Conservation (phyloP, 2,113 vertebrate genomes). For the Pedionomus torquatus region DNA sequence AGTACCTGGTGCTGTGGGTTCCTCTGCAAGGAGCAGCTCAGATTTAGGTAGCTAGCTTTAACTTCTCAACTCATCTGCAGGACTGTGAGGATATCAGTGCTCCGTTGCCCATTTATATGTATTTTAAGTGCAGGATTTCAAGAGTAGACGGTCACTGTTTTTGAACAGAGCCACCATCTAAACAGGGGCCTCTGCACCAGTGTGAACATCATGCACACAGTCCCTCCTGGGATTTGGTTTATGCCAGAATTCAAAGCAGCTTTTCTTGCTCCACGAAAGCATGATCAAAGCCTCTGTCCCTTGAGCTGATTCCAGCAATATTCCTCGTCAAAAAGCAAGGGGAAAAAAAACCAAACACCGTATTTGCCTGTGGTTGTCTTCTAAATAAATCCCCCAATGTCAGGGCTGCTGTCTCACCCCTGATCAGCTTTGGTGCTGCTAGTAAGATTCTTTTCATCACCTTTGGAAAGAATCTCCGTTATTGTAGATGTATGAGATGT, state of each 20-base stretch:
- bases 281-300: slow-evolving; percentile 46
- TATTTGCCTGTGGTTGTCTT: slow-evolving; percentile 52
- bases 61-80: neutral
- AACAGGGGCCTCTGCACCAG: neutral
- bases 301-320: slow-evolving; percentile 40
- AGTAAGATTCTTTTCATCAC: neutral
- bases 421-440: neutral
- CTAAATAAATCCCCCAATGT: slow-evolving; percentile 44
- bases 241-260: slow-evolving; percentile 46
- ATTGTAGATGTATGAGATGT: slow-evolving; percentile 17
- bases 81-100: neutral
- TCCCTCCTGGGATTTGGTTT: neutral
- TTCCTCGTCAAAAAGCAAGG: slow-evolving; percentile 43
- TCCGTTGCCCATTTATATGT: neutral
- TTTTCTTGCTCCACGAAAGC: neutral
- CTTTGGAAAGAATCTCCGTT: neutral
- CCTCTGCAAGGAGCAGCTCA: neutral
- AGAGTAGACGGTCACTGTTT: rapidly evolving
- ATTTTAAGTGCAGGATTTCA: neutral
- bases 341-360: neutral
- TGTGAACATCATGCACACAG: neutral
- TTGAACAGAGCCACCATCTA: neutral
- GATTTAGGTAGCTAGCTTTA: neutral
- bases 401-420: slow-evolving; percentile 23
- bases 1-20: neutral